Evolutionary conservation across 2,888 invertebrate genomes (phyloP).

Genomic region (Bembecia ichneumoniformis): DNA sequence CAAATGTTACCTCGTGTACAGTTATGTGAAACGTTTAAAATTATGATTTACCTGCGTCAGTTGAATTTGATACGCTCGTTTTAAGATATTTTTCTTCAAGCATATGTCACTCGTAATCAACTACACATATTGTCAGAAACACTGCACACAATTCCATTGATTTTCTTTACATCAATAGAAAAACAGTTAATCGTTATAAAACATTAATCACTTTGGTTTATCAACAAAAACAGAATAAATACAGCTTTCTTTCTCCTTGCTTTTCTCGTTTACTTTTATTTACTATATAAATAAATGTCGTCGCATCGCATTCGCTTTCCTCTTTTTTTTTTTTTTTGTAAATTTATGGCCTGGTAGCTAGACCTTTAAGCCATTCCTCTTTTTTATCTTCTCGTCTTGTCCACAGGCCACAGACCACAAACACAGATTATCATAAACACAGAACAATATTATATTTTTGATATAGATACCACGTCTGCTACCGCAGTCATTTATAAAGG

Average conservation of each 20-base stretch:
- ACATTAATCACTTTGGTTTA: slow-evolving; percentile 22
- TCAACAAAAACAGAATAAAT: slow-evolving; percentile 29
- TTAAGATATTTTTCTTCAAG: slow-evolving; percentile 51
- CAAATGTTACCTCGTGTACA: slow-evolving; percentile 33
- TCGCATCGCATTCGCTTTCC: too few relatives aligned
- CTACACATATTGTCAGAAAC: slow-evolving; percentile 55
- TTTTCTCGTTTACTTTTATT: too few relatives aligned
- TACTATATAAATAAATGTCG: too few relatives aligned
- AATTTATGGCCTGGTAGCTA: too few relatives aligned
- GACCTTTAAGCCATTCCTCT: too few relatives aligned
- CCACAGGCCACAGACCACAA: too few relatives aligned
- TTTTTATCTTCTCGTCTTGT: too few relatives aligned
- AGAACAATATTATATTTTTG: too few relatives aligned
- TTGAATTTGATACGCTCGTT: slow-evolving; percentile 16
- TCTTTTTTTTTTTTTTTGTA: too few relatives aligned
- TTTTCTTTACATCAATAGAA: neutral
- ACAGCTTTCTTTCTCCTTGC: slow-evolving; percentile 22
- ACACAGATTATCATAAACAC: too few relatives aligned
- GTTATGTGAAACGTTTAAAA: neutral
- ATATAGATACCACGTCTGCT: too few relatives aligned
- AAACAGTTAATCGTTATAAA: slow-evolving; percentile 25
- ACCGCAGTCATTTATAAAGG: too few relatives aligned
- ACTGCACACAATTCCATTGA: slow-evolving; percentile 26
- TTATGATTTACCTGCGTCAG: neutral
- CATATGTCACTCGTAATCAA: slow-evolving; percentile 67